Evolutionary conservation across 2,113 vertebrate species (phyloP), one percentile per base, ranked within the genome.

Genomic region (Catharus minimus): DNA sequence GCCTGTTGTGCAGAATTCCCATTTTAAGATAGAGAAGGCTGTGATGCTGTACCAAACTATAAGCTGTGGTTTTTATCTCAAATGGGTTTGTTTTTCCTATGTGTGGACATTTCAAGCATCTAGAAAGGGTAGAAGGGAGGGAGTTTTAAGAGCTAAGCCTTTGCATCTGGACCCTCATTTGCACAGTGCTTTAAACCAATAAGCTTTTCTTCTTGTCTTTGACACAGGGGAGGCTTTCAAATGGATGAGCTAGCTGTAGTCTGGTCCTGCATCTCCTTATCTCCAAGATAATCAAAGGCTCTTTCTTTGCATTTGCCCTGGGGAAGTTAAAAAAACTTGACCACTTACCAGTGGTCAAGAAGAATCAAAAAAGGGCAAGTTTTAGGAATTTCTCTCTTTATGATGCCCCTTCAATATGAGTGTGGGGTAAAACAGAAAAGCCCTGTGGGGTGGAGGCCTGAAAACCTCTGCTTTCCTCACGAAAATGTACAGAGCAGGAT

Each of bases 401-500:
- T 78, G 18, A 5, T 82, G 38, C 4, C 11, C 20, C 39, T 71
- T 36, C 5, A 0, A 11, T 77, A 6, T 58, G 28, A 68, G 9
- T 65, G 13, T 19, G 4, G 18, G 9, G 18, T 49, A 71, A 83
- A 83, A 28, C 10, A 83, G 38, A 46, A 72, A 86, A 82, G 11
- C 3, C 6, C 9, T 1, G 0, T 39, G 23, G 22, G 9, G 3
- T 33, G 15, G 13, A 50, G 11, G 10, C 24, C 60, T 36, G 52
- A 67, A 78, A 74, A 13, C 24, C 15, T 36, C 16, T 56, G 7
- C 22, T 15, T 14, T 67, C 19, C 4, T 30, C 10, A 53, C 19
- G 20, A 65, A 57, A 56, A 38, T 1, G 0, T 33, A 11, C 0
- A 1, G 53, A 86, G 30, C 36, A 44, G n/a, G 18, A 20, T 38